Percentiles rank a stretch among this genome's conserved stretches.
Evolutionary conservation across 1,140 invertebrate genomes (phyloP).

Genomic region (Caligus rogercresseyi): DNA sequence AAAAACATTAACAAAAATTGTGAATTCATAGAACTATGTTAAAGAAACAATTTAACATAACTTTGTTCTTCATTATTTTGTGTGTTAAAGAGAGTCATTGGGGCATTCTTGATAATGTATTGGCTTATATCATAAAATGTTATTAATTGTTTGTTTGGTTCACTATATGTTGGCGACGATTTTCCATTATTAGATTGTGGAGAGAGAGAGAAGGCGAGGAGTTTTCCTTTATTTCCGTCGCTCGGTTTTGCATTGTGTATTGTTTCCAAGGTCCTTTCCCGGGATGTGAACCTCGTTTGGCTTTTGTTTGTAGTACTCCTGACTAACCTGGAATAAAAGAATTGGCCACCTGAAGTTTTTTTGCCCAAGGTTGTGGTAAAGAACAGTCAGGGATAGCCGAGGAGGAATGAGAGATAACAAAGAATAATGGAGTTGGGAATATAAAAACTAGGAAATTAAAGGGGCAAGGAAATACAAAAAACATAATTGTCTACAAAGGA

Average conservation of each 20-base stretch:
- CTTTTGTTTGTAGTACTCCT: slow-evolving; percentile 13
- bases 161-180: background rate
- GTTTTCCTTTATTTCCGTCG: background rate
- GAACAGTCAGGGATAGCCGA: background rate
- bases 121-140: no score
- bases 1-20: background rate
- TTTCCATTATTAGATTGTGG: background rate
- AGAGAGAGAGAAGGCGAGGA: background rate
- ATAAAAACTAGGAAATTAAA: no score
- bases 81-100: no score
- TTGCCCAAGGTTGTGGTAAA: background rate
- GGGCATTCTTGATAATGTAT: no score
- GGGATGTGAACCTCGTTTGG: slow-evolving; percentile 3
- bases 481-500: no score
- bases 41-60: background rate
- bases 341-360: slow-evolving; percentile 4
- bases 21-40: background rate
- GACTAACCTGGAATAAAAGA: slow-evolving; percentile 16
- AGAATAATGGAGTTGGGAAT: no score
- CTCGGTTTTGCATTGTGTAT: slow-evolving; percentile 14
- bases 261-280: slow-evolving; percentile 9
- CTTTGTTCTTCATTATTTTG: background rate
- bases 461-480: no score
- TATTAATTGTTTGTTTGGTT: background rate
- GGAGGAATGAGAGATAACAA: slow-evolving; percentile 3